These are phyloP conservation scores for Bugulina stolonifera DNA, from an alignment of 2,888 invertebrate genomes.

Conservation along the genomic window DNA sequence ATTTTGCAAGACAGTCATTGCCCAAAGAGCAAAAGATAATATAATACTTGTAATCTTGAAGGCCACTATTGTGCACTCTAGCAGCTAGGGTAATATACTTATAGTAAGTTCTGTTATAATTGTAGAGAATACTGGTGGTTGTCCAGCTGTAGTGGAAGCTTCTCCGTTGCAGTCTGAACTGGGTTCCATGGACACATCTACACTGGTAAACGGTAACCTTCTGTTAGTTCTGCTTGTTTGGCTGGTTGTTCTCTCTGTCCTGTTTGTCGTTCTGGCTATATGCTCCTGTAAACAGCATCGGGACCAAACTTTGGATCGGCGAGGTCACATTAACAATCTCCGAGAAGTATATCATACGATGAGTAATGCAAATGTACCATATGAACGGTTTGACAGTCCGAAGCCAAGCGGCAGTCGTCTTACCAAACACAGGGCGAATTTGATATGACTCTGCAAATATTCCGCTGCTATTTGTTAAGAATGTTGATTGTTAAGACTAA, in stretches of 20 bases:
- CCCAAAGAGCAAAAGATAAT: no score
- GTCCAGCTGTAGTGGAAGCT: background rate
- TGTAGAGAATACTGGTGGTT: no score
- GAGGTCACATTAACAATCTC: background rate
- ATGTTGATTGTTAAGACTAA: no score
- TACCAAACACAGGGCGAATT: background rate
- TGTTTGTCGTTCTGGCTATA: background rate
- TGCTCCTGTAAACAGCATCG: background rate
- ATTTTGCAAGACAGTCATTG: no score
- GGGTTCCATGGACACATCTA: background rate
- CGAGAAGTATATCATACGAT: background rate
- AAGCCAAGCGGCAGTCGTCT: background rate
- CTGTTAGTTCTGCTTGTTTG: background rate
- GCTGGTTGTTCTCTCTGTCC: conserved; percentile 1
- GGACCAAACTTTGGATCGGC: background rate
- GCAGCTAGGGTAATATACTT: no score
- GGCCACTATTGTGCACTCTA: no score
- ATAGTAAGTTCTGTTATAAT: no score
- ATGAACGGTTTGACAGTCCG: background rate
- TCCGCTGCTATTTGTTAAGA: no score
- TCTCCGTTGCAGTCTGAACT: background rate
- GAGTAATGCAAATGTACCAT: background rate
- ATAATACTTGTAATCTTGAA: no score
- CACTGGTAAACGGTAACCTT: background rate
- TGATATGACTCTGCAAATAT: no score